Evolutionary conservation across 1,140 invertebrate genomes (phyloP), one percentile per base, ranked within the genome.

Genomic region (Sesamia nonagrioides): DNA sequence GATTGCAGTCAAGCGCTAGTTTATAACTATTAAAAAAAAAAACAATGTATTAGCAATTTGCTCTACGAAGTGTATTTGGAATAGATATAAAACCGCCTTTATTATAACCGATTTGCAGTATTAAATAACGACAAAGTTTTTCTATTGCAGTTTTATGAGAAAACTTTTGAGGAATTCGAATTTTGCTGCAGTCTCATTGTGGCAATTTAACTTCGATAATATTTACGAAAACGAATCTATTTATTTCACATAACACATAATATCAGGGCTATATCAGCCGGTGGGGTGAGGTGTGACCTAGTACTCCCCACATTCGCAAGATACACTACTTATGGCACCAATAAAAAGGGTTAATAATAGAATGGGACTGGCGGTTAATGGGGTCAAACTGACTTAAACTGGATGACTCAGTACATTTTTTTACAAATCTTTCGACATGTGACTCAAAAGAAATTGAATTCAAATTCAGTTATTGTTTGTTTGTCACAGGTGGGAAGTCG

Each of bases 41-140:
- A n/a, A n/a, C n/a, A n/a, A n/a, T n/a, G n/a, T n/a, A n/a, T n/a
- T n/a, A n/a, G n/a, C n/a, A n/a, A n/a, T n/a, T n/a, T n/a, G n/a
- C n/a, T n/a, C n/a, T n/a, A n/a, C n/a, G n/a, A n/a, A n/a, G n/a
- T n/a, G n/a, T n/a, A n/a, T 37, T 37, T 37, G 18, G 52, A 0
- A 33, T 35, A 60, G 56, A 3, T 33, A 60, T 27, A 60, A 58
- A 60, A 27, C 52, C n/a, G n/a, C n/a, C n/a, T n/a, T n/a, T n/a
- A n/a, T n/a, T n/a, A n/a, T n/a, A n/a, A n/a, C n/a, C n/a, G 8
- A 54, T 4, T 54, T 54, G n/a, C 17, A 58, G 21, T 33, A 33
- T 33, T 33, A 58, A 58, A 58, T 58, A 58, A 27, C 21, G 27
- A 9, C 8, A 40, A 63, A 63, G 60, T 63, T 63, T 63, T n/a